Evolutionary conservation across 1,140 invertebrate genomes (phyloP).

Genomic region (Cryptotermes secundus): DNA sequence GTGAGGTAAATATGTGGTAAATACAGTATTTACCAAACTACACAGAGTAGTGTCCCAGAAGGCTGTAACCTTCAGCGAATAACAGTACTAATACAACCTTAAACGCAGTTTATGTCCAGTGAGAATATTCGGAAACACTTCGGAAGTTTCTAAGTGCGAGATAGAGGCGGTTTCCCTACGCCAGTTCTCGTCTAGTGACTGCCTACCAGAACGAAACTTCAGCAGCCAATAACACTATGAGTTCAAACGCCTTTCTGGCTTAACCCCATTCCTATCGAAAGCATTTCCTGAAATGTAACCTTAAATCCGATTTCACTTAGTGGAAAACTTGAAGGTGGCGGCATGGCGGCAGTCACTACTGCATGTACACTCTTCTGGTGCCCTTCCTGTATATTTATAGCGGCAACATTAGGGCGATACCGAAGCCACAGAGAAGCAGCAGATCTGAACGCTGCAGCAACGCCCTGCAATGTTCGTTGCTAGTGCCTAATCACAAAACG

Average conservation of each 20-base stretch:
- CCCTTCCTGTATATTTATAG: background rate
- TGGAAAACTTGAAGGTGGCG: background rate
- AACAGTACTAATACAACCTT: too few species aligned
- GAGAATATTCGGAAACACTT: too few species aligned
- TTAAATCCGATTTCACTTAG: slow-evolving; percentile 19
- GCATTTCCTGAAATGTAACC: slow-evolving; percentile 19
- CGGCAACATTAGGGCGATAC: background rate
- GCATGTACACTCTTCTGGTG: background rate
- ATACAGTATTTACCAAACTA: too few species aligned
- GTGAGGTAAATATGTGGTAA: too few species aligned
- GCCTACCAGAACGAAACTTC: background rate
- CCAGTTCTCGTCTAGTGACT: background rate
- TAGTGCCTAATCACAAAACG: background rate
- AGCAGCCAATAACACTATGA: background rate
- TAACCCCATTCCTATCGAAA: background rate
- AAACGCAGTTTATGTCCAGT: too few species aligned
- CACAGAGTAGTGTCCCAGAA: too few species aligned
- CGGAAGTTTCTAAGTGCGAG: too few species aligned
- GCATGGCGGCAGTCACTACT: background rate
- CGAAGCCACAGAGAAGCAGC: background rate
- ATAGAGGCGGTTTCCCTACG: too few species aligned
- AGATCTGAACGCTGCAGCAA: slow-evolving; percentile 2
- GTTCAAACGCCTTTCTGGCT: background rate
- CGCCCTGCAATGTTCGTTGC: background rate
- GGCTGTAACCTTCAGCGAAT: too few species aligned